A percentile compares a stretch with the other conserved stretches of the same genome.
Conservation (phyloP, 2,797 vertebrate genomes). For the Trichosurus vulpecula region DNA sequence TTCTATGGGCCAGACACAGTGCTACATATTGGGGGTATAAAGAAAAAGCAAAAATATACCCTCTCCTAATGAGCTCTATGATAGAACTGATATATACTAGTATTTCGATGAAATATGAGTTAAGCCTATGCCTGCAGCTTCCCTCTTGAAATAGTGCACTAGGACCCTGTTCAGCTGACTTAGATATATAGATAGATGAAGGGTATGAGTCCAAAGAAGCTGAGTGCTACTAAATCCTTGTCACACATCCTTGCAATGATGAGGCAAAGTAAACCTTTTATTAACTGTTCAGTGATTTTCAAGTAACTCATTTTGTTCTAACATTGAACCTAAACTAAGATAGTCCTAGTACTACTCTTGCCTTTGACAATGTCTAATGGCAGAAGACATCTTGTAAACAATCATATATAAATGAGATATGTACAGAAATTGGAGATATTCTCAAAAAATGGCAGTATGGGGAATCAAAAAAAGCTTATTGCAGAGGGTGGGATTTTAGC, state of each 20-base stretch:
- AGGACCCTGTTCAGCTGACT: not conserved
- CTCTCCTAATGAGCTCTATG: not conserved
- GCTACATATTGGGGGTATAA: not conserved
- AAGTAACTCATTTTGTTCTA: not conserved
- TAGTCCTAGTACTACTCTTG: not conserved
- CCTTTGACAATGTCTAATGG: not conserved
- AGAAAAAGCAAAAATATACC: not conserved
- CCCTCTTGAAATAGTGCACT: not conserved
- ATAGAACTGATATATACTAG: not conserved
- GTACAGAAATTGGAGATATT: not conserved
- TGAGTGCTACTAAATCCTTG: not conserved
- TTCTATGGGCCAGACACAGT: not conserved
- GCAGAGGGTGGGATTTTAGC: not conserved
- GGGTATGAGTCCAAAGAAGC: not conserved
- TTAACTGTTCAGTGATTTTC: not conserved
- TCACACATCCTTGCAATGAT: not conserved
- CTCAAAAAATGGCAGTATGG: too few relatives aligned
- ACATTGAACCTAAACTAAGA: not conserved
- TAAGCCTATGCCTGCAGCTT: too few relatives aligned
- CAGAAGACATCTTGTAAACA: not conserved
- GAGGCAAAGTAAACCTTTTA: not conserved
- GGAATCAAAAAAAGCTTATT: not conserved
- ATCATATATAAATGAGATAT: not conserved
- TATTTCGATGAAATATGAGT: not conserved
- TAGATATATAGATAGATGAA: not conserved